Evolutionary conservation across 2,888 invertebrate species (phyloP), one percentile per base, ranked within the genome.

Genomic region (Sinotaia quadrata): DNA sequence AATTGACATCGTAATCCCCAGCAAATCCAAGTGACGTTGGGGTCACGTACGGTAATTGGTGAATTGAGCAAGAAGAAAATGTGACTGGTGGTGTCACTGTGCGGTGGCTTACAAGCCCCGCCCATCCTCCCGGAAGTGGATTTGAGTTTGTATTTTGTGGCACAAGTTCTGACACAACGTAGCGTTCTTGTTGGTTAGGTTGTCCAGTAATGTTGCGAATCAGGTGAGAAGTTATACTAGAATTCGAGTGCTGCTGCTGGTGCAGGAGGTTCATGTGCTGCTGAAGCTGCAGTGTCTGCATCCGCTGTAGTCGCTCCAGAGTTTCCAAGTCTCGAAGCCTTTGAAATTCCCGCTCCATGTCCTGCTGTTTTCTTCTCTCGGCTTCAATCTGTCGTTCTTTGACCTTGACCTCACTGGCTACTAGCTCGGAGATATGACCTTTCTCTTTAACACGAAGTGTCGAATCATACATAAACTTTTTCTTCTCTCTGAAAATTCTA

Each of bases 281-380:
- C 52, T 69, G 69, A 29, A 78, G 68, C 49, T 77, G 78, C 37
- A 76, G 80, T 57, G 74, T 73, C 59, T 81, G 79, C 51, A 82
- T 47, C 8, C 77, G 57, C 60, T 81, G 80, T 15, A 81, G 70
- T 27, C 77, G 62, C 37, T 81, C 81, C 60, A 78, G 73, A 4
- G 76, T 77, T 58, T 82, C 82, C 24, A 79, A 67, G 34, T 82
- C 79, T 27, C 80, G 67, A 5, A 76, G 71, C 34, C 78, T 77
- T 51, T 75, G 75, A 44, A 80, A 75, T 56, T 81, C 79, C 21
- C 69, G 58, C 49, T 85, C 85, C 51, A 79, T 77, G 37, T 81
- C 81, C 54, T 76, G 58, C 69, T 80, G 80, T 24, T 74, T 76
- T 29, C 69, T 68, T 27, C 77, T 73, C 56, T 83, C 81, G 8